Evolutionary conservation across 2,113 vertebrate genomes (phyloP), one percentile per base, ranked within the genome.

Genomic region (Acanthochromis polyacanthus): DNA sequence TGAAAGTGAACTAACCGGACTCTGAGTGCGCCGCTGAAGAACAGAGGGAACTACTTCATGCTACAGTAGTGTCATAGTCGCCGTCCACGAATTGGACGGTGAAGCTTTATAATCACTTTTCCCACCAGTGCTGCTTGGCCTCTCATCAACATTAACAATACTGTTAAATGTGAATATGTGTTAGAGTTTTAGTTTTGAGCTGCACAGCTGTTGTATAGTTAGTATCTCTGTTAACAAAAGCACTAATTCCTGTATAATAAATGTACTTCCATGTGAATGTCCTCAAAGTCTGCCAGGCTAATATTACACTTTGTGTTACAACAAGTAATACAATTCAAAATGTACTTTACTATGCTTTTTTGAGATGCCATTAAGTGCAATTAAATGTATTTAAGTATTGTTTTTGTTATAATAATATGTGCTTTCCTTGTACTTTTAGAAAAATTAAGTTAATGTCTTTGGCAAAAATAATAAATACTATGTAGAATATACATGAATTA

Each of bases 1-100:
- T 15, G 80, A 79, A 0, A 55, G 40, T 16, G 91, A 94, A 50
- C 91, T 93, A 73, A 95, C 94, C 15, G 93, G 92, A 75, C 62
- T 95, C 20, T 95, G 78, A 94, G 50, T 25, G 20, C 11, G 22
- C 15, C 0, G 1, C 20, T 3, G 0, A n/a, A 55, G 10, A 38
- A 28, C 32, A 59, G 45, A 77, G 10, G 20, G 30, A 65, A 52
- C 25, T 25, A 25, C 25, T 25, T 25, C 25, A 25, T 25, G 25
- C 25, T 20, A 16, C 10, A 32, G 56, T 8, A 46, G 53, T 43
- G 5, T 11, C 8, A 60, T 16, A n/a, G 17, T 48, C 28, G 16
- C 40, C 22, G 12, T 28, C 17, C 14, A 19, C 16, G 23, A 56
- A 61, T 19, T 14, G 56, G 9, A 64, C 32, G 65, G 22, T 20